Base-by-base conservation (phyloP, 2,113 vertebrate genomes). In the Alligator mississippiensis region DNA sequence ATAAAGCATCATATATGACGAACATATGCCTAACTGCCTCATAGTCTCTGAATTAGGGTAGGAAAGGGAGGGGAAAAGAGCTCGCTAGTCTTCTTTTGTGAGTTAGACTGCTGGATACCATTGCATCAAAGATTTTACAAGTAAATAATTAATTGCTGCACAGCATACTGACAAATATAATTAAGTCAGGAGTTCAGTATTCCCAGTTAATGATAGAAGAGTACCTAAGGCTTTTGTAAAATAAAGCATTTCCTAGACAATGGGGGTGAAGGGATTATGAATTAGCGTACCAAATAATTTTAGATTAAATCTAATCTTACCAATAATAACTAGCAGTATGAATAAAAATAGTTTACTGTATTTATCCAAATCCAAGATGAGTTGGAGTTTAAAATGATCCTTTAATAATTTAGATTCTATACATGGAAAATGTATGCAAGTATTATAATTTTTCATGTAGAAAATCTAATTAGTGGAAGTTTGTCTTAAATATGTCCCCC, bases 121-220 rank as follows among this genome's bases (percentile, higher is more conserved):
- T 55, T 84, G 54, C 72, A 79, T 95, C 84, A 90, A 85, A 95
- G 77, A 83, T 88, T 80, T 38, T 78, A 76, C 54, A 79, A 87
- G 89, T 84, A 94, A 97, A 89, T 96, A 34, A 77, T 97, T 78
- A 59, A 87, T 95, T 94, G 86, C 88, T 90, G 91, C 89, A 82
- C 88, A 94, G 88, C 84, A 91, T 83, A 14, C 95, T 95, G 95
- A 94, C 87, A 93, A 90, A 93, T 92, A 78, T 91, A 96, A 95
- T 94, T 93, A 93, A 95, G 94, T 93, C 92, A 90, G 83, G 60
- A 68, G 90, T 90, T 94, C 94, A 92, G 90, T 90, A 85, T 95
- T 93, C 91, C 91, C 95, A 92, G 96, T 96, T 94, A 91, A 88
- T 78, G 84, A 94, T 94, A 93, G 80, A 90, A 93, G 90, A 89